phyloP scores from a whole-genome alignment of 2,113 vertebrate genomes.

The Menura novaehollandiae region DNA sequence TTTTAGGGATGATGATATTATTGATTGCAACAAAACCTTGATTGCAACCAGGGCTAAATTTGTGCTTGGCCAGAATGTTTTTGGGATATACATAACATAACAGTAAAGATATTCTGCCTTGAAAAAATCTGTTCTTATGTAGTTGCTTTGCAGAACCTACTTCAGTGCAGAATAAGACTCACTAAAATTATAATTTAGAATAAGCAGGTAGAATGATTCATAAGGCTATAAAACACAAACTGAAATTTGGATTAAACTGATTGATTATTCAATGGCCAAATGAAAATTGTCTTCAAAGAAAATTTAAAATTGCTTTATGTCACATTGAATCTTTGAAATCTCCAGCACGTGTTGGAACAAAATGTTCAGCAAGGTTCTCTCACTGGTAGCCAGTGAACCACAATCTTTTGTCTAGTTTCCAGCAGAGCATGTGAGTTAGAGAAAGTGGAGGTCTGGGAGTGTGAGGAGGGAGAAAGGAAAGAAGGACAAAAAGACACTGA shows the following conservation, averaged over 20 bases:
- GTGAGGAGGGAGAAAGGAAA: neutral
- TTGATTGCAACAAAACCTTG: neutral
- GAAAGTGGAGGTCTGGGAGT: neutral
- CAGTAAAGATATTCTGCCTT: neutral
- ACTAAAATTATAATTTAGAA: neutral
- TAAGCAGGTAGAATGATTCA: neutral
- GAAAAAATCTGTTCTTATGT: neutral
- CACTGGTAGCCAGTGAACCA: neutral
- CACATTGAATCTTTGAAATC: neutral
- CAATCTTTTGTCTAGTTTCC: neutral
- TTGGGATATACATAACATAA: neutral
- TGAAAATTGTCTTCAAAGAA: neutral
- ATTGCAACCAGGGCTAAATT: neutral
- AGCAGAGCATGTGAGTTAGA: neutral
- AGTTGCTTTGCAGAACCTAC: neutral
- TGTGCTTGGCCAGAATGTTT: neutral
- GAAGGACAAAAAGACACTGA: neutral
- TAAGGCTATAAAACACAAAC: neutral
- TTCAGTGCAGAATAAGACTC: neutral
- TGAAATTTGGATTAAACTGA: neutral
- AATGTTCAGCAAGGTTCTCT: neutral
- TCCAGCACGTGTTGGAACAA: fast-evolving
- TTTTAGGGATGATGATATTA: neutral
- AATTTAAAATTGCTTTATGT: neutral
- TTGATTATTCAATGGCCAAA: neutral